These are phyloP conservation scores for Agrochola macilenta DNA, from an alignment of 2,888 invertebrate species.

Conservation along the genomic window DNA sequence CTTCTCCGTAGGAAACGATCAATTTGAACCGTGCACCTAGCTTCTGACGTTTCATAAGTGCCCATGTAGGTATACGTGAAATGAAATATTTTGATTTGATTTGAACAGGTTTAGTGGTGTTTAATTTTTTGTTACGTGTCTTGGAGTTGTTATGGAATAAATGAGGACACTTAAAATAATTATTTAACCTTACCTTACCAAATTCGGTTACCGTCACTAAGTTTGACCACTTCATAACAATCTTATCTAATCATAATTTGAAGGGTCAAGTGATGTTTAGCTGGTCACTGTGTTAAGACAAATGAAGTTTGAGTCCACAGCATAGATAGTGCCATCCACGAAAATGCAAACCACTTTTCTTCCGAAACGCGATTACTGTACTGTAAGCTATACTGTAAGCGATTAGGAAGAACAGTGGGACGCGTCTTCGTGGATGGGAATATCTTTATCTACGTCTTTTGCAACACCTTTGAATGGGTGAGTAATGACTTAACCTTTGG, in stretches of 20 bases:
- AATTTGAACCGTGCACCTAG: background rate
- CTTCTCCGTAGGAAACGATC: background rate
- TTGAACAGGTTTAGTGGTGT: too few species aligned
- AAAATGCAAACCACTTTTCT: too few species aligned
- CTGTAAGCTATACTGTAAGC: too few species aligned
- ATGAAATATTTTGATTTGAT: background rate
- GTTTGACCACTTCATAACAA: background rate
- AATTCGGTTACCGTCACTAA: background rate
- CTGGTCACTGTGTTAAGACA: background rate
- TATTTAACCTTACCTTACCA: background rate
- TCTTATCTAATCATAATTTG: background rate
- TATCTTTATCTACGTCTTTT: background rate
- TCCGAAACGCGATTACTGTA: too few species aligned
- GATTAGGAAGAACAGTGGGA: too few species aligned
- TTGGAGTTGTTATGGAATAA: background rate
- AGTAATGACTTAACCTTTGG: background rate
- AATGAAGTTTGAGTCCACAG: background rate
- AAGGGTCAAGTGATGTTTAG: background rate
- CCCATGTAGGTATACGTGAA: background rate
- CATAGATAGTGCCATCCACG: too few species aligned
- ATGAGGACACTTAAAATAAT: background rate
- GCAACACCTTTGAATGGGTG: background rate
- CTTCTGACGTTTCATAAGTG: background rate
- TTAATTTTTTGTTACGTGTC: background rate
- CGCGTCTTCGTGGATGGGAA: too few species aligned